Evolutionary conservation across 1,140 invertebrate species (phyloP).

Genomic region (Anadara kagoshimensis): DNA sequence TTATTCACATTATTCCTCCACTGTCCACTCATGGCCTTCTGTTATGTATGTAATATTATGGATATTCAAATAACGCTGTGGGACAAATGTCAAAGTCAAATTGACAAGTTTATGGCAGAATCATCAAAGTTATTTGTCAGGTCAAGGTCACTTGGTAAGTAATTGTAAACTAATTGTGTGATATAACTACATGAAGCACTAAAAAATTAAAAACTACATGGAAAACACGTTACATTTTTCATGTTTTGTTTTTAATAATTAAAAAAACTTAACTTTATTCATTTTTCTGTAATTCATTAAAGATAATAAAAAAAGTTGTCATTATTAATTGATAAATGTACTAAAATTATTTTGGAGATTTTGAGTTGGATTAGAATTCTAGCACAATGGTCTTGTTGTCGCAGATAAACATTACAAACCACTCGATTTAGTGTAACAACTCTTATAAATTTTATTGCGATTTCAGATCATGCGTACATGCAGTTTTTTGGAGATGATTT

Average conservation of each 20-base stretch:
- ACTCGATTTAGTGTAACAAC: too few species aligned
- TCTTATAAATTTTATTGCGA: too few species aligned
- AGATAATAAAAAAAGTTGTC: too few species aligned
- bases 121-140: constrained; percentile 87
- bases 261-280: too few species aligned
- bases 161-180: neutral
- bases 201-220: neutral
- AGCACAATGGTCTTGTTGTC: too few species aligned
- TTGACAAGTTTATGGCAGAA: constrained; percentile 93
- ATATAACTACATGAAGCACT: neutral
- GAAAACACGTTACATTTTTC: neutral
- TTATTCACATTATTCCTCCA: constrained; percentile 97
- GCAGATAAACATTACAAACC: too few species aligned
- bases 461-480: constrained; percentile 68
- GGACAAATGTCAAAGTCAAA: constrained; percentile 90
- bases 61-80: constrained; percentile 90
- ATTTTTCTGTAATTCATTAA: too few species aligned
- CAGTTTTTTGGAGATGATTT: constrained; percentile 95
- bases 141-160: constrained; percentile 86
- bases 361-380: too few species aligned
- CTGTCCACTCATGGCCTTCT: constrained; percentile 93
- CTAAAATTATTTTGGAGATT: too few species aligned
- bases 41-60: constrained; percentile 91
- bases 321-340: too few species aligned
- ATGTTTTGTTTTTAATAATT: neutral